phyloP scores from a whole-genome alignment of 2,888 invertebrate species.

The Micoletzkya japonica region DNA sequence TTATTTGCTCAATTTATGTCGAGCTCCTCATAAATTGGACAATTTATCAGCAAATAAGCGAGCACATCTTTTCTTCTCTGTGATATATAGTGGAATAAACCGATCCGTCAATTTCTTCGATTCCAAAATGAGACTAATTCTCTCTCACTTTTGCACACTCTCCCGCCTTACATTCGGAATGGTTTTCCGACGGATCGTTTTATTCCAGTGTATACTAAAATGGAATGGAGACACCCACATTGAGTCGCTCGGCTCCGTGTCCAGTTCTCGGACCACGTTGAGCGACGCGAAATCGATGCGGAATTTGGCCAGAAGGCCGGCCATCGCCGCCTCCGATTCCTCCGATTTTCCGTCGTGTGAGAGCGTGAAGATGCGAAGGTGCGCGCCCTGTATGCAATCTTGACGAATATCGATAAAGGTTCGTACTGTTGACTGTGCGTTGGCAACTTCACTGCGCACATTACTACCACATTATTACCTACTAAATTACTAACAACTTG shows the following conservation, averaged over 20 bases:
- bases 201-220: background rate
- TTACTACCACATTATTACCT: background rate
- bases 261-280: conserved; percentile 85
- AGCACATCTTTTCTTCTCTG: too few species aligned
- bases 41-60: too few species aligned
- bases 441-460: background rate
- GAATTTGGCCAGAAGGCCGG: conserved; percentile 87
- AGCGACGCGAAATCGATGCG: conserved; percentile 87
- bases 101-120: too few species aligned
- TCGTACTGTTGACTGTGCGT: background rate
- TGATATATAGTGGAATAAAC: too few species aligned
- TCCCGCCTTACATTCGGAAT: too few species aligned
- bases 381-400: conserved; percentile 26
- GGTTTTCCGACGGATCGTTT: too few species aligned
- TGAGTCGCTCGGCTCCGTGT: conserved; percentile 75
- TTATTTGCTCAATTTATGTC: too few species aligned
- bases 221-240: background rate
- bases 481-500: background rate
- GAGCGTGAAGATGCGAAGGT: conserved; percentile 35
- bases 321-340: conserved; percentile 71
- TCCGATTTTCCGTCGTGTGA: too few species aligned
- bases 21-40: too few species aligned
- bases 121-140: too few species aligned
- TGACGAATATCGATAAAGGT: background rate
- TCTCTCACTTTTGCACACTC: too few species aligned